phyloP scores from a whole-genome alignment of 2,888 invertebrate genomes.

The Cerceris rybyensis region DNA sequence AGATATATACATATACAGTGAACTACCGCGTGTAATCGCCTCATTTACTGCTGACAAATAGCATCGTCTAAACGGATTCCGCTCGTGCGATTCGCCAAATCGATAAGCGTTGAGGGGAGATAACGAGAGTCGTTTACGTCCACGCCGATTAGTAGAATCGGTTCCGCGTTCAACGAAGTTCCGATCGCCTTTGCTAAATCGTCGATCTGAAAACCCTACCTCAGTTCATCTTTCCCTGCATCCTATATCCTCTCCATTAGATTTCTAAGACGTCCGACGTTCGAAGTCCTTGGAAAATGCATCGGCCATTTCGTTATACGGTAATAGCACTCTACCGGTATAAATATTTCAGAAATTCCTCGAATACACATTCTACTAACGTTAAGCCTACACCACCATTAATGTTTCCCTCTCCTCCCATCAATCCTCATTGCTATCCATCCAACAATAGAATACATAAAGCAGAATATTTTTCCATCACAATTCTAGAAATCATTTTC shows the following conservation, averaged over 20 bases:
- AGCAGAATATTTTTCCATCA: too few relatives aligned
- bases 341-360: too few relatives aligned
- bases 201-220: conserved; percentile 20
- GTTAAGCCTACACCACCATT: too few relatives aligned
- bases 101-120: conserved; percentile 66
- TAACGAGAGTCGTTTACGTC: conserved; percentile 69
- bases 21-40: conserved; percentile 55
- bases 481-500: too few relatives aligned
- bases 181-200: conserved; percentile 54
- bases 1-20: conserved; percentile 15
- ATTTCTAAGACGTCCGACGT: not conserved
- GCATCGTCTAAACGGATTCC: conserved; percentile 67
- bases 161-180: conserved; percentile 38
- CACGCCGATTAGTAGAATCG: conserved; percentile 66
- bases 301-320: not conserved
- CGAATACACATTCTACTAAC: too few relatives aligned
- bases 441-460: too few relatives aligned
- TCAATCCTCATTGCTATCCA: too few relatives aligned
- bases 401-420: too few relatives aligned
- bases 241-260: conserved; percentile 7
- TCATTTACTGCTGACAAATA: conserved; percentile 69
- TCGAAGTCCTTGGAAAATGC: not conserved
- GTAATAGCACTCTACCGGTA: too few relatives aligned
- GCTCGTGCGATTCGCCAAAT: conserved; percentile 65
- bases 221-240: conserved; percentile 17